Conservation (phyloP, 2,797 vertebrate species). For the Anas flavirostris region DNA sequence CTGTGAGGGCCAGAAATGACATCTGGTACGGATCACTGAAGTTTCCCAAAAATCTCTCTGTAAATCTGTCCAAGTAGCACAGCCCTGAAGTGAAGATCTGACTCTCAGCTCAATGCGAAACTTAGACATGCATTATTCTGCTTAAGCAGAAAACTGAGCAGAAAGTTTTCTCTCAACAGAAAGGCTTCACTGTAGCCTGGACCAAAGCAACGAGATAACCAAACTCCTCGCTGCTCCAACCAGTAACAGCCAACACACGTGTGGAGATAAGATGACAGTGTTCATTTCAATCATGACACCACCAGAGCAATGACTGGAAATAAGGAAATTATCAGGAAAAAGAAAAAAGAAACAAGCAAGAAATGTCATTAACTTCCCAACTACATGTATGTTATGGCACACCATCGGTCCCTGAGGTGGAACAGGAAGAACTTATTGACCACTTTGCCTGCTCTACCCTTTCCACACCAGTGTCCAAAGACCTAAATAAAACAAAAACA, state of each 20-base stretch:
- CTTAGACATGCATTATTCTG: background rate
- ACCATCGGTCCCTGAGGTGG: background rate
- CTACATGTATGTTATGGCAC: background rate
- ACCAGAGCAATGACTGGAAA: background rate
- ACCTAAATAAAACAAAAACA: background rate
- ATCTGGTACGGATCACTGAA: constrained; percentile 37
- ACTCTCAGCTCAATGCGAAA: background rate
- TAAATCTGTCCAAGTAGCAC: constrained; percentile 12
- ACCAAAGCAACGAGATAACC: background rate
- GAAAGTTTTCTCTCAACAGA: background rate
- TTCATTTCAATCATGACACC: background rate
- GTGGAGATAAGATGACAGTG: background rate
- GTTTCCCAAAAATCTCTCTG: constrained; percentile 27
- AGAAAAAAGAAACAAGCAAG: background rate
- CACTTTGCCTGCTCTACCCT: background rate
- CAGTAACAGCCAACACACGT: background rate
- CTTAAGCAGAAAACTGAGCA: background rate
- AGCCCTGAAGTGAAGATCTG: background rate
- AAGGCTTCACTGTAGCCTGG: background rate
- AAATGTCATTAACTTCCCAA: background rate
- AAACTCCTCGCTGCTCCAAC: background rate
- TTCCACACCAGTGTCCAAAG: background rate
- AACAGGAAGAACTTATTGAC: background rate
- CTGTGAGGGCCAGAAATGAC: constrained; percentile 24
- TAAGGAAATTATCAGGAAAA: background rate